phyloP scores from a whole-genome alignment of 2,113 vertebrate species.

The Eretmochelys imbricata region DNA sequence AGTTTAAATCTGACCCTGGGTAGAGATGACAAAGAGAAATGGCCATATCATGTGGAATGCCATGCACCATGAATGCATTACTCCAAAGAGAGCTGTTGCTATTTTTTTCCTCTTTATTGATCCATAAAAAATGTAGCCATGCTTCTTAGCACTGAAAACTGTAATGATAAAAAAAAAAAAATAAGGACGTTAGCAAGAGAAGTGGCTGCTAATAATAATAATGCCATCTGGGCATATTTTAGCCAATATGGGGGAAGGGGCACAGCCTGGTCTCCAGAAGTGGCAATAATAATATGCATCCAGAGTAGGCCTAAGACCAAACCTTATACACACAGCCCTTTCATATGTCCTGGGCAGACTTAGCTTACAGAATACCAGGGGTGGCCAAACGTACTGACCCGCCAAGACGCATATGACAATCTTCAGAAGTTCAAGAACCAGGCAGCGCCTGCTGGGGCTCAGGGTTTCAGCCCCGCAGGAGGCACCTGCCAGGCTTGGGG shows the following conservation, averaged over 20 bases:
- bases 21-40: background rate
- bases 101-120: background rate
- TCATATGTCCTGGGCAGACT: background rate
- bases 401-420: too few species aligned
- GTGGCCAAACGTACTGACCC: too few species aligned
- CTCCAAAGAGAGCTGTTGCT: fast-evolving
- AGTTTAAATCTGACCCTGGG: background rate
- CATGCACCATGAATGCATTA: background rate
- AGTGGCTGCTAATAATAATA: background rate
- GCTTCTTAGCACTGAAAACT: background rate
- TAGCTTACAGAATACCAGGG: background rate
- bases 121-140: background rate
- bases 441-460: too few species aligned
- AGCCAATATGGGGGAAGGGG: background rate
- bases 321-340: background rate
- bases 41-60: background rate
- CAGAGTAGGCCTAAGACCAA: background rate
- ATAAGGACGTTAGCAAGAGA: background rate
- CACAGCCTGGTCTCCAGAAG: background rate
- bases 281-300: background rate
- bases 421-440: too few species aligned
- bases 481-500: too few species aligned
- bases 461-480: too few species aligned
- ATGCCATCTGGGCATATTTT: background rate
- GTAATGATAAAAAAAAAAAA: background rate